A percentile compares a stretch with the other conserved stretches of the same genome.
Evolutionary conservation across 1,140 invertebrate species (phyloP).

Genomic region (Listronotus oregonensis): DNA sequence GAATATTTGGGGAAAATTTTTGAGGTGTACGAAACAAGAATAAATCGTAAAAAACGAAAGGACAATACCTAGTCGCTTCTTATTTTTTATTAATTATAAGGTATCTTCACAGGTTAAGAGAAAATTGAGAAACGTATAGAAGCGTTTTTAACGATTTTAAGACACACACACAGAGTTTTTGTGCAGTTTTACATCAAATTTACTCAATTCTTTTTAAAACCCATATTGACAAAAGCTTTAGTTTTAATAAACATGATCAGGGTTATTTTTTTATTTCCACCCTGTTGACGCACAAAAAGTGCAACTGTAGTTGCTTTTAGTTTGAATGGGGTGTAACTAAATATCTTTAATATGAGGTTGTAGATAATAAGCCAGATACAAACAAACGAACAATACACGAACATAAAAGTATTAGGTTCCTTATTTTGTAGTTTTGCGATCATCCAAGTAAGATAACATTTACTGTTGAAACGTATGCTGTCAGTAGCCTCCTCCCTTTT

Average conservation of each 20-base stretch:
- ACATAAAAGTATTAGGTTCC: conserved; percentile 48
- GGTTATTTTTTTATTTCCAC: conserved; percentile 14
- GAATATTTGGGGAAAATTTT: too few relatives aligned
- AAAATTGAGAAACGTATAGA: too few relatives aligned
- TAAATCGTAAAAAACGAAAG: too few relatives aligned
- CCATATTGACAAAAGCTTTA: too few relatives aligned
- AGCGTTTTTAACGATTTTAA: too few relatives aligned
- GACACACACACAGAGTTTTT: too few relatives aligned
- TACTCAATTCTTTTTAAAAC: too few relatives aligned
- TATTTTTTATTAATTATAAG: too few relatives aligned
- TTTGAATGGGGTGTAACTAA: conserved; percentile 34
- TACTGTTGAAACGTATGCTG: conserved; percentile 32
- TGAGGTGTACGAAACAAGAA: too few relatives aligned
- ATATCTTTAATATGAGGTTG: conserved; percentile 41
- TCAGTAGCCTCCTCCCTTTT: conserved; percentile 36
- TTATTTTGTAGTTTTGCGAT: conserved; percentile 48
- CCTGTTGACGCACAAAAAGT: conserved; percentile 33
- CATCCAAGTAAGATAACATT: conserved; percentile 46
- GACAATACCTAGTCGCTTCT: too few relatives aligned
- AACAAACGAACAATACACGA: conserved; percentile 40
- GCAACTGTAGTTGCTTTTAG: conserved; percentile 36
- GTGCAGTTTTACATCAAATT: too few relatives aligned
- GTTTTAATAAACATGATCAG: background rate
- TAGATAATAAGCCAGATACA: conserved; percentile 44
- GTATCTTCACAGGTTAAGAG: too few relatives aligned